Evolutionary conservation across 2,888 invertebrate species (phyloP).

Genomic region (Andrena hattorfiana): DNA sequence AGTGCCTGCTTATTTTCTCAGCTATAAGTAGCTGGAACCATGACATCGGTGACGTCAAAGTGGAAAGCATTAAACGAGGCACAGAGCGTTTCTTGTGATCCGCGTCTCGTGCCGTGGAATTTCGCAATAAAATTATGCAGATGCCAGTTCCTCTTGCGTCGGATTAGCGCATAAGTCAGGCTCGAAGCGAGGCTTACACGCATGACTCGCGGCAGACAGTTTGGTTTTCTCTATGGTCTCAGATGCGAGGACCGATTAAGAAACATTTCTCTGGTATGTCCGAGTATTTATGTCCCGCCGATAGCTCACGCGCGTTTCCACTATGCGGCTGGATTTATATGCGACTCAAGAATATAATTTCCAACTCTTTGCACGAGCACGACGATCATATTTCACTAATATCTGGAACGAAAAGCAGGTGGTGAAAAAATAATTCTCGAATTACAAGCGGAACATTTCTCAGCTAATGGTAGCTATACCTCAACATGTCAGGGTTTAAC

Average conservation of each 20-base stretch:
- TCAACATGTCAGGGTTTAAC: background rate
- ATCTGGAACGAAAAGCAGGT: background rate
- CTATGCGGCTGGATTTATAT: background rate
- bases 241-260: conserved; percentile 25
- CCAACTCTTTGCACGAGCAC: background rate
- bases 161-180: conserved; percentile 38
- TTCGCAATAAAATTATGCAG: conserved; percentile 53
- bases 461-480: background rate
- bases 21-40: conserved; percentile 19
- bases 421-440: background rate
- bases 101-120: conserved; percentile 2
- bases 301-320: background rate
- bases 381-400: background rate
- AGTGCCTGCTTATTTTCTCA: conserved; percentile 11
- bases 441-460: background rate
- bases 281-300: conserved; percentile 1
- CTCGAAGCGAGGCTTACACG: conserved; percentile 30
- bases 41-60: conserved; percentile 16
- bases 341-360: background rate
- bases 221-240: conserved; percentile 29
- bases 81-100: conserved; percentile 26
- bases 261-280: background rate
- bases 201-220: conserved; percentile 39
- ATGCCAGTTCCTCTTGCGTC: conserved; percentile 32
- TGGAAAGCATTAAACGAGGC: conserved; percentile 41